Conservation (phyloP, 2,113 vertebrate genomes). For the Brienomyrus brachyistius region DNA sequence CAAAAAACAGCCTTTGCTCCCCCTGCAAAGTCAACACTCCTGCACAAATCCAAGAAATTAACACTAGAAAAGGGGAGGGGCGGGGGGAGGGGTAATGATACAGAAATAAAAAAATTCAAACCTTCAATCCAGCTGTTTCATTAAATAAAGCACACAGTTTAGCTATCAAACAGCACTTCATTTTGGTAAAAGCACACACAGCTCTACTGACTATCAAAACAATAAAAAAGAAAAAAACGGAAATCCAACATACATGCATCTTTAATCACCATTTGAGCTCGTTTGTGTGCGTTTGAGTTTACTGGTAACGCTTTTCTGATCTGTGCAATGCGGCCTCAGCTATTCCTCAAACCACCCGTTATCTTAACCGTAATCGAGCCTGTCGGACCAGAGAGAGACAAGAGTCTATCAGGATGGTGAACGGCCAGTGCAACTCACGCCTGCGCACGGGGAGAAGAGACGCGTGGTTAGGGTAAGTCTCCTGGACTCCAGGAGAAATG, state of each 20-base stretch:
- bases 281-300: conserved; percentile 92
- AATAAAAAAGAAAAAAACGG: conserved; percentile 55
- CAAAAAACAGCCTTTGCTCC: conserved; percentile 67
- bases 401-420: conserved; percentile 64
- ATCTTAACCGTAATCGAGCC: conserved; percentile 98
- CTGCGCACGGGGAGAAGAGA: conserved; percentile 12
- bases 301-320: conserved; percentile 83
- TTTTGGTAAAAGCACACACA: conserved; percentile 92
- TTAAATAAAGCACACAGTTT: conserved; percentile 95
- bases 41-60: conserved; percentile 72
- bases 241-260: conserved; percentile 91
- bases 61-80: not conserved
- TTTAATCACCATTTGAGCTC: conserved; percentile 99
- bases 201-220: conserved; percentile 84
- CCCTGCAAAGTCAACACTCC: conserved; percentile 82
- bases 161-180: conserved; percentile 98
- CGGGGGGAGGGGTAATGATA: not conserved
- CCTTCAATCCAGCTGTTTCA: conserved; percentile 72
- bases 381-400: conserved; percentile 99
- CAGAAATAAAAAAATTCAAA: conserved; percentile 57
- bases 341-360: conserved; percentile 98
- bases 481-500: not conserved
- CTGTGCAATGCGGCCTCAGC: conserved; percentile 88
- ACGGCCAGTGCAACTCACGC: conserved; percentile 11
- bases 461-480: not conserved